Evolutionary conservation across 2,797 vertebrate species (phyloP).

Genomic region (Hydrophis major): DNA sequence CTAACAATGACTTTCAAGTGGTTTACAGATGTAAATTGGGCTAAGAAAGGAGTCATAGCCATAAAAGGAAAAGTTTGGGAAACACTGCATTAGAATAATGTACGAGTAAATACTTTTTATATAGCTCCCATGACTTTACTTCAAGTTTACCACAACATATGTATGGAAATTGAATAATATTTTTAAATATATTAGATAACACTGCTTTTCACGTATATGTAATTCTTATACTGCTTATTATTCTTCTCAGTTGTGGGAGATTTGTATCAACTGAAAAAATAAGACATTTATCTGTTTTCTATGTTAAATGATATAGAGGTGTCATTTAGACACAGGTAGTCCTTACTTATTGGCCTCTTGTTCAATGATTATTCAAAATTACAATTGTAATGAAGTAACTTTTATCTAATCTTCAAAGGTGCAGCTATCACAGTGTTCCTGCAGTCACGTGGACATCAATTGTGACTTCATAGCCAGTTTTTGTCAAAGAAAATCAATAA

Average conservation of each 20-base stretch:
- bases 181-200: neutral
- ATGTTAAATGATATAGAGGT: neutral
- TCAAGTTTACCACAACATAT: neutral
- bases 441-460: neutral
- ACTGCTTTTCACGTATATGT: neutral
- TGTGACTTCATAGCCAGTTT: neutral
- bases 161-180: neutral
- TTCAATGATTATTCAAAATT: neutral
- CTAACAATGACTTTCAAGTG: neutral
- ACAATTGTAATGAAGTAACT: neutral
- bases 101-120: neutral
- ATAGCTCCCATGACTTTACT: neutral
- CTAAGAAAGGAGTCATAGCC: neutral
- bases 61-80: neutral
- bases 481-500: neutral
- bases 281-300: neutral
- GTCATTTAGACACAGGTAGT: neutral
- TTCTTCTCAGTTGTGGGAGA: neutral
- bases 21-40: neutral
- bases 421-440: neutral
- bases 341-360: neutral
- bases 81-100: neutral
- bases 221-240: neutral
- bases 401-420: neutral
- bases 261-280: neutral